phyloP scores from a whole-genome alignment of 2,113 vertebrate species.

The Scolopax mira region DNA sequence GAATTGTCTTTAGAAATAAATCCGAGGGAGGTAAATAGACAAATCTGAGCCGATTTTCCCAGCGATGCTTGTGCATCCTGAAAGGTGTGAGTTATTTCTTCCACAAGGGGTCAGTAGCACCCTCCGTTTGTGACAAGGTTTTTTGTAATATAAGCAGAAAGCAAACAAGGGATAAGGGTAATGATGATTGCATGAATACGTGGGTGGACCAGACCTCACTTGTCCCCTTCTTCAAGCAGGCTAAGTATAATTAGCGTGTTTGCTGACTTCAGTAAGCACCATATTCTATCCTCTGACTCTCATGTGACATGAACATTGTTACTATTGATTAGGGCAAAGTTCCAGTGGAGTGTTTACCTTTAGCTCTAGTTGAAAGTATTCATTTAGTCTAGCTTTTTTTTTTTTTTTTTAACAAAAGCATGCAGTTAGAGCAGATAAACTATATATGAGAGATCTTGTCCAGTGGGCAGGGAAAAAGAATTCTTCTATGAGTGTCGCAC shows the following conservation, averaged over 20 bases:
- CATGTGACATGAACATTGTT: constrained; percentile 78
- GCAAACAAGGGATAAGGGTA: constrained; percentile 27
- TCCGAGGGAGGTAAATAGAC: background rate
- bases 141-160: background rate
- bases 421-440: constrained; percentile 13
- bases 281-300: constrained; percentile 54
- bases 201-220: constrained; percentile 20
- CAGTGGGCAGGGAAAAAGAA: background rate
- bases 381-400: constrained; percentile 27
- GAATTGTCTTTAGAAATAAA: background rate
- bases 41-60: background rate
- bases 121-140: background rate
- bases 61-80: accelerated
- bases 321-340: constrained; percentile 81
- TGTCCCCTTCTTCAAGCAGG: constrained; percentile 35
- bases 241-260: constrained; percentile 50
- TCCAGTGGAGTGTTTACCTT: constrained; percentile 71
- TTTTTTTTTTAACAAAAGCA: constrained; percentile 42
- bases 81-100: background rate
- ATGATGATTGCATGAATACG: constrained; percentile 15
- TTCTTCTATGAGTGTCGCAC: constrained; percentile 5
- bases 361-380: constrained; percentile 56
- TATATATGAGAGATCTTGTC: background rate
- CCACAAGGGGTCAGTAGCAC: constrained; percentile 69
- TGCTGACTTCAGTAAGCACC: constrained; percentile 49